A percentile compares a stretch with the other conserved stretches of the same genome.
Conservation (phyloP, 2,888 invertebrate species). For the Eupithecia subfuscata region DNA sequence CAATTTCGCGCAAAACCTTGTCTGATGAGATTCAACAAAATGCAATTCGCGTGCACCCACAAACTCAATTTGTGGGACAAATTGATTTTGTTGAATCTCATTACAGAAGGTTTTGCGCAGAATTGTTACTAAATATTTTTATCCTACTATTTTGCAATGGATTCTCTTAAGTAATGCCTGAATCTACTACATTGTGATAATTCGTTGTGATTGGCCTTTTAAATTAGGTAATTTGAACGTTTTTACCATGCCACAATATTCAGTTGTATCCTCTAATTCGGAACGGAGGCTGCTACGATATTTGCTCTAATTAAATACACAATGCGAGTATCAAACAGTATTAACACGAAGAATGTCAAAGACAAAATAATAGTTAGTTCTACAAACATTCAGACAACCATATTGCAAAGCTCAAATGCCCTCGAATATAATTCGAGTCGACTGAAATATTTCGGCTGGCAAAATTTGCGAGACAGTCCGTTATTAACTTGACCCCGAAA, state of each 20-base stretch:
- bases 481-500: slow-evolving; percentile 9
- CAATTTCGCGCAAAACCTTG: no score
- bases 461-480: slow-evolving; percentile 2
- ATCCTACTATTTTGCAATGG: no score
- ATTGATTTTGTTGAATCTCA: no score
- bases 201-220: no score
- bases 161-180: no score
- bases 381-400: neutral
- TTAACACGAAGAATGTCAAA: neutral
- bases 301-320: neutral
- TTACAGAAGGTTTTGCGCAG: no score
- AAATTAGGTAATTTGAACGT: neutral
- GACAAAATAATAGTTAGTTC: neutral
- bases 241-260: neutral
- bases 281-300: no score
- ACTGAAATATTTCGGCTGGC: slow-evolving; percentile 5
- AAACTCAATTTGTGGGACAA: no score
- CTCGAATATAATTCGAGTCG: slow-evolving; percentile 1
- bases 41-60: no score
- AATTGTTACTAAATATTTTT: no score
- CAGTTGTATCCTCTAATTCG: neutral
- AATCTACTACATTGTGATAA: neutral
- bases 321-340: neutral
- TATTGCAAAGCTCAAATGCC: slow-evolving; percentile 9
- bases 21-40: no score